A percentile compares a stretch with the other conserved stretches of the same genome.
These are phyloP conservation scores for Cephus rjabovi DNA, from an alignment of 2,888 invertebrate genomes.

Conservation along the genomic window DNA sequence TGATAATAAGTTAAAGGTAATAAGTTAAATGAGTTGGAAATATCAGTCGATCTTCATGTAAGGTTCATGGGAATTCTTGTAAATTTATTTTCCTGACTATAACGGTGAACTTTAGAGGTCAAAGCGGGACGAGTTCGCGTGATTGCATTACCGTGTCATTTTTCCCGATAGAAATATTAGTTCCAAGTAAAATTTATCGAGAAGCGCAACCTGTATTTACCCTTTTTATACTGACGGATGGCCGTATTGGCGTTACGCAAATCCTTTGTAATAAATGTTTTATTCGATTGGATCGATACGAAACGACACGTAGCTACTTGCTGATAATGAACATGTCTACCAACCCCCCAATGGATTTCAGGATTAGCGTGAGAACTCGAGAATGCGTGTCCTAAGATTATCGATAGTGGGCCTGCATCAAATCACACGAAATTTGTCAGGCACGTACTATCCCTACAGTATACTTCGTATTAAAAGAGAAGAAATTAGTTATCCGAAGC, in stretches of 20 bases:
- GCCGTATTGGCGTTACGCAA: not conserved
- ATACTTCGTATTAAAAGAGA: not conserved
- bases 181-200: not conserved
- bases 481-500: not conserved
- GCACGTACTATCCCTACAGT: constrained; percentile 43
- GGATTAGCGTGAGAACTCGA: constrained; percentile 11
- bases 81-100: not conserved
- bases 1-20: not conserved
- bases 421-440: constrained; percentile 50
- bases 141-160: not conserved
- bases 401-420: constrained; percentile 36
- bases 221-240: not conserved
- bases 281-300: not conserved
- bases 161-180: not conserved
- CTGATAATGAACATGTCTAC: not conserved
- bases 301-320: not conserved
- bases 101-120: not conserved
- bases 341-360: not conserved
- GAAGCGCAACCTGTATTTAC: not conserved
- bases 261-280: not conserved
- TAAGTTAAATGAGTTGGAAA: not conserved
- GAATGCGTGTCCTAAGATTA: constrained; percentile 51
- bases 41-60: not conserved
- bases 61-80: not conserved
- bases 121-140: not conserved